A percentile compares a stretch with the other conserved stretches of the same genome.
Conservation (phyloP, 2,113 vertebrate species). For the Sphaerodactylus townsendi region DNA sequence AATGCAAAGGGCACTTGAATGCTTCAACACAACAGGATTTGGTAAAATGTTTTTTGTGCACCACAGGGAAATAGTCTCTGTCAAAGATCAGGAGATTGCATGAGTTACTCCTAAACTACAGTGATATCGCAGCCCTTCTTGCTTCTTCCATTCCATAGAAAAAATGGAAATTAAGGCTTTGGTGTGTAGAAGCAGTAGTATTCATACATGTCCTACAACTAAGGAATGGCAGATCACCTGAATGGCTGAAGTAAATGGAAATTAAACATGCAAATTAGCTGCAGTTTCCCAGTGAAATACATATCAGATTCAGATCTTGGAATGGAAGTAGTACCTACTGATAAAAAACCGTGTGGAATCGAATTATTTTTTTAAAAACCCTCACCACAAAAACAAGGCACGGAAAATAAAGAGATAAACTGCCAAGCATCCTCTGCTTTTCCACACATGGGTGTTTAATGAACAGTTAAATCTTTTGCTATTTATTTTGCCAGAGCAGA, state of each 20-base stretch:
- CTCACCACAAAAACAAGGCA: not conserved
- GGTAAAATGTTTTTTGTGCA: not conserved
- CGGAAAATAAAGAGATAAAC: constrained; percentile 12
- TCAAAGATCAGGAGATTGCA: not conserved
- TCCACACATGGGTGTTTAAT: not conserved
- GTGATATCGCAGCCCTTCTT: not conserved
- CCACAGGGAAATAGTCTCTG: not conserved
- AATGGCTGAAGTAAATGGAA: not conserved
- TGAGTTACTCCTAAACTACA: not conserved
- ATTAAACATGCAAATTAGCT: not conserved
- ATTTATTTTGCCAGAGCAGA: constrained; percentile 22
- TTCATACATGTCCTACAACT: no score
- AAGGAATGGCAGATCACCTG: not conserved
- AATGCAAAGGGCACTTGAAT: not conserved
- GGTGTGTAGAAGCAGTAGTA: no score
- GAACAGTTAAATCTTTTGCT: not conserved
- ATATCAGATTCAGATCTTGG: not conserved
- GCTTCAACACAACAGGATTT: not conserved
- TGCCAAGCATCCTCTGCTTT: not conserved
- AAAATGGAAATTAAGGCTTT: not conserved
- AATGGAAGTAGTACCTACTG: not conserved
- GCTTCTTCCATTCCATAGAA: no score
- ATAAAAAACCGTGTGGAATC: not conserved
- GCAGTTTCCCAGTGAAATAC: not conserved
- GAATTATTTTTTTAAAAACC: not conserved